These are phyloP conservation scores for Formica selysi DNA, from an alignment of 1,140 invertebrate species.

Conservation along the genomic window DNA sequence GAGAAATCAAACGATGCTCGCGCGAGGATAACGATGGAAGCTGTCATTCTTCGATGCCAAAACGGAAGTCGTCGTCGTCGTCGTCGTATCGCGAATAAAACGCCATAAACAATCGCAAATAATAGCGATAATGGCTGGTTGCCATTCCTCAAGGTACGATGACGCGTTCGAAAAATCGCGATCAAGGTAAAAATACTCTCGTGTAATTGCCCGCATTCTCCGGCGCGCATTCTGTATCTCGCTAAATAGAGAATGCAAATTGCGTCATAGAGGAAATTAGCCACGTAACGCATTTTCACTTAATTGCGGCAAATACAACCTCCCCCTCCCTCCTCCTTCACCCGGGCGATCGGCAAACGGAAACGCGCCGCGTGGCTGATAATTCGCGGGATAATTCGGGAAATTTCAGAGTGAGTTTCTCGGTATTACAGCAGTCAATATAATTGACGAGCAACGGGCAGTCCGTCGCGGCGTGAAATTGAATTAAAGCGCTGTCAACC, in stretches of 20 bases:
- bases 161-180: conserved; percentile 4
- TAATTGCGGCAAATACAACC: conserved; percentile 63
- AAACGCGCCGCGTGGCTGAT: conserved; percentile 22
- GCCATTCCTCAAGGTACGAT: background rate
- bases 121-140: background rate
- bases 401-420: conserved; percentile 52
- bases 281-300: conserved; percentile 51
- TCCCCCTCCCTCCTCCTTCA: background rate
- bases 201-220: conserved; percentile 6
- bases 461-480: conserved; percentile 58
- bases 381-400: conserved; percentile 63
- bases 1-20: conserved; percentile 1
- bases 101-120: conserved; percentile 25
- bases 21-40: conserved; percentile 21
- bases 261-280: conserved; percentile 60
- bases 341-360: background rate
- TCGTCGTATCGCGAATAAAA: conserved; percentile 3
- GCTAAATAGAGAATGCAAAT: conserved; percentile 62
- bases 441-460: conserved; percentile 41
- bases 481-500: conserved; percentile 59
- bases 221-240: conserved; percentile 1
- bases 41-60: conserved; percentile 47
- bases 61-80: conserved; percentile 27
- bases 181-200: conserved; percentile 9
- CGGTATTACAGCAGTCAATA: conserved; percentile 50